Percentiles rank a stretch among this genome's conserved stretches.
Conservation (phyloP, 2,797 vertebrate genomes). For the Luscinia megarhynchos region DNA sequence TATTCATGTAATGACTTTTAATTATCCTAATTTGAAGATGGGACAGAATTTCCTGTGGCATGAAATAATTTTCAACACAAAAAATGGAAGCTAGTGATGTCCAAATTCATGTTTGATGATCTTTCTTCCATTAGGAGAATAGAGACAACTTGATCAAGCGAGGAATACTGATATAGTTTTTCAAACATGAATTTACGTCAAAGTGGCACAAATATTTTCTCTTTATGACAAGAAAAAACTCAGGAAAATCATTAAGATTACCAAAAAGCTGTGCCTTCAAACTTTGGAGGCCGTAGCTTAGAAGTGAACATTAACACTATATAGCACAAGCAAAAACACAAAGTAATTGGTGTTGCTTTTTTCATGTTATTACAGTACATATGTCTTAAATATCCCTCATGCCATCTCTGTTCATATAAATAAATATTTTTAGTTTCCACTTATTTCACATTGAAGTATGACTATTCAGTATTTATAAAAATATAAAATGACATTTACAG, state of each 20-base stretch:
- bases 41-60: neutral
- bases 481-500: neutral
- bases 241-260: neutral
- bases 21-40: slow-evolving; percentile 5
- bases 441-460: neutral
- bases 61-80: slow-evolving; percentile 4
- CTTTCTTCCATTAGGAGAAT: neutral
- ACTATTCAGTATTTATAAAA: neutral
- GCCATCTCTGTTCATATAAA: neutral
- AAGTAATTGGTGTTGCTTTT: neutral
- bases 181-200: neutral
- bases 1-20: slow-evolving; percentile 11
- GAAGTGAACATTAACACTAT: neutral
- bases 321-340: neutral
- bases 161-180: neutral
- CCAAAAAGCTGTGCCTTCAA: neutral
- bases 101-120: neutral
- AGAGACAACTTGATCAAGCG: neutral
- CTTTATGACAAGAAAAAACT: neutral
- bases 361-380: neutral
- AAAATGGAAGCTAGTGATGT: neutral
- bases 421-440: neutral
- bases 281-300: neutral
- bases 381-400: neutral
- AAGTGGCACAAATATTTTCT: neutral